Conservation (phyloP, 2,113 vertebrate species). For the Paramormyrops kingsleyae region DNA sequence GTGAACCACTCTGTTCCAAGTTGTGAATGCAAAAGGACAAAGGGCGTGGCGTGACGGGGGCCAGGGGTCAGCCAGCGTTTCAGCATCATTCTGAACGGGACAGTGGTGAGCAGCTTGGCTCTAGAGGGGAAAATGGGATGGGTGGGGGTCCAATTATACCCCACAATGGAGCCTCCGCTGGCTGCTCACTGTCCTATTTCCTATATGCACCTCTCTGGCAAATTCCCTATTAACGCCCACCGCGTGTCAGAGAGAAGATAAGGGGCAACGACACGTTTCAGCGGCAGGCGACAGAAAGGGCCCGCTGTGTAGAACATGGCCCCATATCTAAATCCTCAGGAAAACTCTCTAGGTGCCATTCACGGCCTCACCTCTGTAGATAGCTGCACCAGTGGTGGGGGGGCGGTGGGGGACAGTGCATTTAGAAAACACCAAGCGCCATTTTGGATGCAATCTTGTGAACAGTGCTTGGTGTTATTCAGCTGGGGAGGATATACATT, state of each 20-base stretch:
- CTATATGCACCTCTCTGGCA: slow-evolving; percentile 59
- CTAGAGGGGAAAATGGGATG: slow-evolving; percentile 33
- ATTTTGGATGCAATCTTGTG: neutral
- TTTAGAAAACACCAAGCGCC: neutral
- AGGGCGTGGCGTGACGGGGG: neutral
- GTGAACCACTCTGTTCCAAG: neutral
- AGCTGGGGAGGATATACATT: neutral
- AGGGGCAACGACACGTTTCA: slow-evolving; percentile 73
- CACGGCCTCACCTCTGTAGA: slow-evolving; percentile 45
- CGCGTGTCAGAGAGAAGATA: slow-evolving; percentile 80
- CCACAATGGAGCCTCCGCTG: slow-evolving; percentile 48
- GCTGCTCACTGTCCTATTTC: slow-evolving; percentile 70
- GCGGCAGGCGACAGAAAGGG: slow-evolving; percentile 62
- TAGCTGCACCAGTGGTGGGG: slow-evolving; percentile 37
- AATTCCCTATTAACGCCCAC: slow-evolving; percentile 81
- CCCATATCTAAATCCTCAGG: slow-evolving; percentile 64
- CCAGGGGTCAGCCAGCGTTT: neutral
- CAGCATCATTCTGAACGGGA: neutral
- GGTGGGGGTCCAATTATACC: slow-evolving; percentile 54
- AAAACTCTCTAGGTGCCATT: slow-evolving; percentile 58
- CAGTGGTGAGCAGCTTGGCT: neutral
- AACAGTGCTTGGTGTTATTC: neutral
- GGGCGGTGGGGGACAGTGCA: neutral
- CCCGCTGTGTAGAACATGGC: slow-evolving; percentile 69
- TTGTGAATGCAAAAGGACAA: neutral